These are phyloP conservation scores for Oceanodroma leucorhoa DNA, from an alignment of 2,797 vertebrate species.

Conservation along the genomic window DNA sequence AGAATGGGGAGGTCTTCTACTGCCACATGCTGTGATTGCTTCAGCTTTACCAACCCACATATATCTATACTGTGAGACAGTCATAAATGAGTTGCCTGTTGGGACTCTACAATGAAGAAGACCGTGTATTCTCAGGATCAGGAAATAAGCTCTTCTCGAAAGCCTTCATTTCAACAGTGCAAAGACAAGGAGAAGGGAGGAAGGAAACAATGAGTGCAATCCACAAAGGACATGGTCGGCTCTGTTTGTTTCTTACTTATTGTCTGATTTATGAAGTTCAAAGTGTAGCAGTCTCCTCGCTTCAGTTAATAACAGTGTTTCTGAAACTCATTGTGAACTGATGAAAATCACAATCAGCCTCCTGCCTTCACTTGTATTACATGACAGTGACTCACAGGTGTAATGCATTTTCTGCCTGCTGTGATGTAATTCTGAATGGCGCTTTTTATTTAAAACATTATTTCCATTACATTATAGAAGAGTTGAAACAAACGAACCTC, in stretches of 20 bases:
- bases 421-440: background rate
- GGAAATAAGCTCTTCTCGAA: background rate
- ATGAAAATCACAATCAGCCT: background rate
- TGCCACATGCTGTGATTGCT: background rate
- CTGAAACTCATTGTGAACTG: background rate
- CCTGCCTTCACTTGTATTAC: background rate
- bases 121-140: background rate
- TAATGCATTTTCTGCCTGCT: background rate
- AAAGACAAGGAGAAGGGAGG: background rate
- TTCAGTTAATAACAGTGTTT: background rate
- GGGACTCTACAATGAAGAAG: background rate
- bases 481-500: background rate
- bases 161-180: background rate
- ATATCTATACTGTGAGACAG: background rate
- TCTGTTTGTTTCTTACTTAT: background rate
- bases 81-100: background rate
- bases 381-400: background rate
- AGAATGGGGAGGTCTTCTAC: background rate
- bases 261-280: background rate
- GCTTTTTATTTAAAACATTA: background rate
- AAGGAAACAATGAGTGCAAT: background rate
- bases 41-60: background rate
- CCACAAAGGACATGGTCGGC: background rate
- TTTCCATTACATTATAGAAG: background rate
- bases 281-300: background rate